Base-by-base conservation (phyloP, 2,888 invertebrate genomes). In the Dicycla oo region DNA sequence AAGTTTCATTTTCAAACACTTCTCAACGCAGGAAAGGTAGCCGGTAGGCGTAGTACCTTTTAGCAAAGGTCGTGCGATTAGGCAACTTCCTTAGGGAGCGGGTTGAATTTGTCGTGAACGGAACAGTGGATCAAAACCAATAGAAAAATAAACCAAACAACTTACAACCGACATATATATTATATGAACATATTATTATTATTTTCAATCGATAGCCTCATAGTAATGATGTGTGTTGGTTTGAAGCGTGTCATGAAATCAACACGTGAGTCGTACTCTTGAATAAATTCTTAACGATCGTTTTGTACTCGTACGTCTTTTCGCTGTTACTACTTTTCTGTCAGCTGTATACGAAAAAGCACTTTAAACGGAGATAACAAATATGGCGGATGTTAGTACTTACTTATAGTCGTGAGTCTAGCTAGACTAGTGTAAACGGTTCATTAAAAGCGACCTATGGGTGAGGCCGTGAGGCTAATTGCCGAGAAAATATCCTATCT, bases 71-170 rank as follows among this genome's bases (percentile, higher is more conserved):
- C 51, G 23, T 40, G 34, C 38, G 45, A 49, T 78, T 78, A 60
- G 54, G 40, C 53, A 60, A 80, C 75, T 80, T 78, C 80, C 78
- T 80, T 75, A 75, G 75, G 78, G 78, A 75, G 80, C 61, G 54
- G 30, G 75, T 63, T 67, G 6, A 56, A 58, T 54, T 56, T 30
- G n/a, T 23, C 68, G 20, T 23, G 30, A 70, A 38, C 53, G 76
- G 43, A 78, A 69, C 23, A 47, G 1, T 15, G 30, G 49, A 49
- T 30, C 15, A 62, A 58, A 10, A 49, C 6, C 20, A 76, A 76
- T 76, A 51, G 64, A 75, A 40, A 51, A 40, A 47, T 47, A 60
- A 56, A 68, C 15, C 43, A 23, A 61, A 49, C 40, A 40, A 38
- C 45, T 13, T 18, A 40, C 8, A 47, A 23, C 20, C 5, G 13